phyloP scores from a whole-genome alignment of 2,888 invertebrate genomes.

The Nemotelus pantherinus region DNA sequence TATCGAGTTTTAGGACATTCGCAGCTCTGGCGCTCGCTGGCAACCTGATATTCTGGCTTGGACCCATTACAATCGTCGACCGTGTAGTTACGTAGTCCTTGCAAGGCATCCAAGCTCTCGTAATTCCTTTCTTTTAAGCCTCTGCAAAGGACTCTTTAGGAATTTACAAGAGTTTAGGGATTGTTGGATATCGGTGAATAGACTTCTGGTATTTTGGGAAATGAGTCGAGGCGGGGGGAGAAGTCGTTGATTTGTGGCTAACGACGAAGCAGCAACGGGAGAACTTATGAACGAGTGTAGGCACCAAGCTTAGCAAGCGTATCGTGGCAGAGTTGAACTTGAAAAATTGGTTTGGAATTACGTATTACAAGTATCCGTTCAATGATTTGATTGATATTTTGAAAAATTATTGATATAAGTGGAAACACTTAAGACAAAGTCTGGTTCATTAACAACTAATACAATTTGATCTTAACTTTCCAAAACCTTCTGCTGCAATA shows the following conservation, averaged over 20 bases:
- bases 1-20: neutral
- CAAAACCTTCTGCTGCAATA: too few relatives aligned
- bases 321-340: neutral
- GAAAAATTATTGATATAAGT: neutral
- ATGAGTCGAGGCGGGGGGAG: neutral
- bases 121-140: slow-evolving; percentile 33
- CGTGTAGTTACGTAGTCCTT: slow-evolving; percentile 1
- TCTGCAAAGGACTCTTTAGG: slow-evolving; percentile 39
- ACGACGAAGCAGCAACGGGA: neutral
- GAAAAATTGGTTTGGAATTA: slow-evolving; percentile 9
- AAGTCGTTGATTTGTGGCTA: neutral
- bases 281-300: neutral
- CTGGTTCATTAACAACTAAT: too few relatives aligned
- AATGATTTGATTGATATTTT: neutral
- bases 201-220: slow-evolving; percentile 18
- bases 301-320: neutral
- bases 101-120: slow-evolving; percentile 27
- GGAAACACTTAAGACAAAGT: too few relatives aligned
- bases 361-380: neutral
- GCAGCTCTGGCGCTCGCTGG: neutral
- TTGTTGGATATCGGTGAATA: slow-evolving; percentile 41
- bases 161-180: slow-evolving; percentile 44
- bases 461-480: too few relatives aligned
- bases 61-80: neutral
- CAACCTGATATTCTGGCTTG: neutral